Conservation (phyloP, 2,888 invertebrate genomes). For the Pycnomerus fuliginosus region DNA sequence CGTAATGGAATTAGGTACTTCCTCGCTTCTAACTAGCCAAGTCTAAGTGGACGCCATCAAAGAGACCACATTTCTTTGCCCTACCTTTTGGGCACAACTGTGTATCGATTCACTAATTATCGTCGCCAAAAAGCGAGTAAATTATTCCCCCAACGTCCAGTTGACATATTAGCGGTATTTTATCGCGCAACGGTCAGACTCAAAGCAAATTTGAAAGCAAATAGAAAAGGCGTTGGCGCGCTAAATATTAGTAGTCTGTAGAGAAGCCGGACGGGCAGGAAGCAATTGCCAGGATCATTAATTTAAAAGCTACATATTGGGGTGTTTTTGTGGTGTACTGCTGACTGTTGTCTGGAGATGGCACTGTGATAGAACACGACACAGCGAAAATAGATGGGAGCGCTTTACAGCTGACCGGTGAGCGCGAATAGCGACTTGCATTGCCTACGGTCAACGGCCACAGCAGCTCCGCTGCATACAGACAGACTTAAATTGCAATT, state of each 20-base stretch:
- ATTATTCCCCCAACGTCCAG: conserved; percentile 47
- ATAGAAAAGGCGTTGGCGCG: conserved; percentile 44
- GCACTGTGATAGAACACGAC: conserved; percentile 55
- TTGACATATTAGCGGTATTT: conserved; percentile 48
- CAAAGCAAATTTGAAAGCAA: conserved; percentile 51
- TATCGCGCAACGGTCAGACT: conserved; percentile 47
- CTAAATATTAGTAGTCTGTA: conserved; percentile 46
- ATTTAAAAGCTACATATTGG: conserved; percentile 55
- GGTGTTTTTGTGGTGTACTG: conserved; percentile 54
- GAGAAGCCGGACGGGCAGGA: conserved; percentile 48
- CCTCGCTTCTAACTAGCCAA: conserved; percentile 33
- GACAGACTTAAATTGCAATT: conserved; percentile 38
- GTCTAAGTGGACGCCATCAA: conserved; percentile 39
- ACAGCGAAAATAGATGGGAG: conserved; percentile 50
- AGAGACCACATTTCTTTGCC: conserved; percentile 33
- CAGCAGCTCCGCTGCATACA: conserved; percentile 11
- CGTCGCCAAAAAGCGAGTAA: conserved; percentile 46
- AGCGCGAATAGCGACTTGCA: conserved; percentile 22
- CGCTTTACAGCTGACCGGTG: conserved; percentile 40
- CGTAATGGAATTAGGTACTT: conserved; percentile 25
- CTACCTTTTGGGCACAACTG: conserved; percentile 13
- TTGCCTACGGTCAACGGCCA: conserved; percentile 10
- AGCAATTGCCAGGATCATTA: conserved; percentile 53
- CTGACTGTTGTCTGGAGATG: conserved; percentile 56
- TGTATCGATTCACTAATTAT: conserved; percentile 19